phyloP scores from a whole-genome alignment of 2,113 vertebrate species.

The Paraplagusia blochii region DNA sequence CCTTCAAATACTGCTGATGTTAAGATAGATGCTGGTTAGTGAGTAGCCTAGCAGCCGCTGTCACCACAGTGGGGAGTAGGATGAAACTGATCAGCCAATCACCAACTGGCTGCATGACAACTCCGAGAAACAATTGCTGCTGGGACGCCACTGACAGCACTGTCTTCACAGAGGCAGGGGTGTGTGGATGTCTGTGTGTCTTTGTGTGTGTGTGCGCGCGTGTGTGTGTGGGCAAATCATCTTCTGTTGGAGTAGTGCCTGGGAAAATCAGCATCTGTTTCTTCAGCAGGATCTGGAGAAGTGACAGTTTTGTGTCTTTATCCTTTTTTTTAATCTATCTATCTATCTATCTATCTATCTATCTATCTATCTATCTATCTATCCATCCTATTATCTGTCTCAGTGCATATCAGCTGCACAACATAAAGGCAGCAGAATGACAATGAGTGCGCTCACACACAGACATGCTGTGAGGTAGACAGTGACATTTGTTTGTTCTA shows the following conservation, averaged over 20 bases:
- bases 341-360: conserved; percentile 23
- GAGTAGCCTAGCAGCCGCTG: not conserved
- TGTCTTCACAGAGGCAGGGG: conserved; percentile 67
- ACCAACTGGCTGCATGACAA: conserved; percentile 37
- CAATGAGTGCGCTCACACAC: conserved; percentile 7
- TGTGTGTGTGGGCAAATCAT: conserved; percentile 19
- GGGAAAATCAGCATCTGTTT: conserved; percentile 89
- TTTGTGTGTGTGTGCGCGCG: conserved; percentile 26
- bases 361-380: conserved; percentile 16
- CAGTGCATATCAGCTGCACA: not conserved
- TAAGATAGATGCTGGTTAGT: not conserved
- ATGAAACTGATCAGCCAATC: conserved; percentile 15
- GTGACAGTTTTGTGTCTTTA: conserved; percentile 50
- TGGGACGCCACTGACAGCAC: conserved; percentile 77
- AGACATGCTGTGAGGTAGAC: conserved; percentile 19
- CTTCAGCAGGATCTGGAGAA: conserved; percentile 55
- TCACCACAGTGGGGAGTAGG: conserved; percentile 18
- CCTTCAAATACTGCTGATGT: too few species aligned
- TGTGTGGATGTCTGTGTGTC: conserved; percentile 22
- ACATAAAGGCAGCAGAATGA: conserved; percentile 13
- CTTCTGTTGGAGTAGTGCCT: conserved; percentile 64
- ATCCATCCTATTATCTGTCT: conserved; percentile 15
- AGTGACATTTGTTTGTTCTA: conserved; percentile 62
- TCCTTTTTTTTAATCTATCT: not conserved
- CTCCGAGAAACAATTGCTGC: conserved; percentile 45